phyloP scores from a whole-genome alignment of 2,888 invertebrate genomes.

The Rutpela maculata region DNA sequence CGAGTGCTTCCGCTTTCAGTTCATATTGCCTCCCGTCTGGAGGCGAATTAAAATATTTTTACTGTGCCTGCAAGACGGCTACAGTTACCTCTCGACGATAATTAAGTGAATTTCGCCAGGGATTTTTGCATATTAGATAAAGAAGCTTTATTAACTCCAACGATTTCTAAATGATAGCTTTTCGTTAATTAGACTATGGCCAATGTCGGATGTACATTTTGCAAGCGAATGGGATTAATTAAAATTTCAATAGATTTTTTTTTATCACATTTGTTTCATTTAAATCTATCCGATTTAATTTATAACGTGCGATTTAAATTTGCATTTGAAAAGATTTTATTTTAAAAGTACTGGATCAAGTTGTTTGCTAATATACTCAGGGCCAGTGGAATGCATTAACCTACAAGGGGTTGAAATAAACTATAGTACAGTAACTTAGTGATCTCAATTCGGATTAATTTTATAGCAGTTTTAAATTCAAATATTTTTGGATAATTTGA shows the following conservation, averaged over 20 bases:
- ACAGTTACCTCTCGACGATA: constrained; percentile 43
- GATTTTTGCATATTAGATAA: constrained; percentile 53
- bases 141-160: constrained; percentile 48
- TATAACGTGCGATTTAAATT: background rate
- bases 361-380: background rate
- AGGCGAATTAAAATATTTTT: constrained; percentile 43
- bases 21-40: constrained; percentile 33
- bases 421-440: too few relatives aligned
- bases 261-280: background rate
- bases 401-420: too few relatives aligned
- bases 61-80: constrained; percentile 11
- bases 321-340: background rate
- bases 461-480: too few relatives aligned
- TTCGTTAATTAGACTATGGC: constrained; percentile 37
- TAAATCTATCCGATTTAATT: background rate
- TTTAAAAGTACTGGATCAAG: background rate
- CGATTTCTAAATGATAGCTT: constrained; percentile 39
- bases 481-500: too few relatives aligned
- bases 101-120: constrained; percentile 52
- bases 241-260: constrained; percentile 7
- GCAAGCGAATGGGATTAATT: constrained; percentile 18
- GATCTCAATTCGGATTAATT: too few relatives aligned
- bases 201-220: constrained; percentile 1
- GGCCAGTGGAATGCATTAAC: too few relatives aligned
- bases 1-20: constrained; percentile 31